Conservation (phyloP, 2,113 vertebrate species). For the Lepidothrix coronata region DNA sequence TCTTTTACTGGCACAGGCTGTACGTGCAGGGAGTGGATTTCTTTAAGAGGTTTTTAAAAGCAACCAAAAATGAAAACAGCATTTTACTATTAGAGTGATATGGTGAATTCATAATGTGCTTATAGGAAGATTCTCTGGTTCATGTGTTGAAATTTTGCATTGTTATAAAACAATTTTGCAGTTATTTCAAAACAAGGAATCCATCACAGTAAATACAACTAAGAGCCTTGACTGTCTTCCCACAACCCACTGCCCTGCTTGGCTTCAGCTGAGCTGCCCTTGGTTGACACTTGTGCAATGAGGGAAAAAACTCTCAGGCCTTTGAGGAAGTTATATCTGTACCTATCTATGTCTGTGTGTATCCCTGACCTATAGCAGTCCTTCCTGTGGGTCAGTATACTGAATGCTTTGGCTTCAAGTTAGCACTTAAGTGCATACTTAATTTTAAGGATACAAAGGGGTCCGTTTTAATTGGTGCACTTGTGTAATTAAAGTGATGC, state of each 20-base stretch:
- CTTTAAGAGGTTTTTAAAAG: background rate
- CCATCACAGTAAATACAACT: background rate
- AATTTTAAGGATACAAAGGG: fast-evolving
- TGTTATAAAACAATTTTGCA: slow-evolving; percentile 4
- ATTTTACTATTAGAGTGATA: background rate
- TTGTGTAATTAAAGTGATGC: slow-evolving; percentile 25
- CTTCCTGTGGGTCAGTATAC: background rate
- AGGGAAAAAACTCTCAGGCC: background rate
- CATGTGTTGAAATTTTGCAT: background rate
- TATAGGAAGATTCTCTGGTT: background rate
- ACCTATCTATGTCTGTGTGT: background rate
- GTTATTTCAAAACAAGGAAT: slow-evolving; percentile 23
- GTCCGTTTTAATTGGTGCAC: background rate
- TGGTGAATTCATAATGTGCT: background rate
- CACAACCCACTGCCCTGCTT: background rate
- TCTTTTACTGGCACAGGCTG: background rate
- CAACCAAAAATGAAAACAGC: background rate
- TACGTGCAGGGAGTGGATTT: background rate
- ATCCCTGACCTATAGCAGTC: background rate
- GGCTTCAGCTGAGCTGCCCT: background rate
- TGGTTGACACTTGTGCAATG: background rate
- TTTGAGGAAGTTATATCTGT: background rate
- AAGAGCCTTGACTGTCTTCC: background rate
- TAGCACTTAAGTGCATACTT: background rate
- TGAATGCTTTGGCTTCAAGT: background rate